Conservation (phyloP, 2,888 invertebrate species). For the Calliphora vomitoria region DNA sequence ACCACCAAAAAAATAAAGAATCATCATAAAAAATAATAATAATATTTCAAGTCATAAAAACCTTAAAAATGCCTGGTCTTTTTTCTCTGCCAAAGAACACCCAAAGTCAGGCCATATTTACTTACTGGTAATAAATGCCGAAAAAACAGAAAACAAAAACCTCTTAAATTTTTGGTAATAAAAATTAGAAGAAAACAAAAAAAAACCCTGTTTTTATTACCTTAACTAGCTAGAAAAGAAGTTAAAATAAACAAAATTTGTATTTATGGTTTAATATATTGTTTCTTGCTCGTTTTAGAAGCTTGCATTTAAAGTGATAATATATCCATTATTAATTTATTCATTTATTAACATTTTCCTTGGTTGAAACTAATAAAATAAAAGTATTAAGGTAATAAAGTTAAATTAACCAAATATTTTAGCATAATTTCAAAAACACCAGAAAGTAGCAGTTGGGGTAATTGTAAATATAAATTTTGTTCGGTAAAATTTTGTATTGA, state of each 20-base stretch:
- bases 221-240: slow-evolving; percentile 46
- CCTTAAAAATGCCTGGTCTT: slow-evolving; percentile 29
- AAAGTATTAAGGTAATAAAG: slow-evolving; percentile 10
- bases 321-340: slow-evolving; percentile 45
- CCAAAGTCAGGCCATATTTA: slow-evolving; percentile 36
- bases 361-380: slow-evolving; percentile 38
- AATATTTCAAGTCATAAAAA: slow-evolving; percentile 71
- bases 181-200: slow-evolving; percentile 35
- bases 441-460: neutral
- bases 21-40: slow-evolving; percentile 66
- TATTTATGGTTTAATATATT: slow-evolving; percentile 33
- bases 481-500: too few species aligned
- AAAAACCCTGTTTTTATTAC: slow-evolving; percentile 66
- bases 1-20: slow-evolving; percentile 50
- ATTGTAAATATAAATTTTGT: neutral
- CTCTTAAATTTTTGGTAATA: slow-evolving; percentile 67
- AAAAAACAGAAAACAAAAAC: slow-evolving; percentile 32
- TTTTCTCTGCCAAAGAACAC: slow-evolving; percentile 19
- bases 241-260: slow-evolving; percentile 35
- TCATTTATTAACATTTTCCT: slow-evolving; percentile 16
- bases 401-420: slow-evolving; percentile 2
- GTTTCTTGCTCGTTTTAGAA: slow-evolving; percentile 2
- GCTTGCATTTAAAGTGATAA: slow-evolving; percentile 40
- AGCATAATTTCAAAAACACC: neutral
- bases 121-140: slow-evolving; percentile 17